Base-by-base conservation (phyloP, 2,113 vertebrate genomes). In the Phocoena phocoena region DNA sequence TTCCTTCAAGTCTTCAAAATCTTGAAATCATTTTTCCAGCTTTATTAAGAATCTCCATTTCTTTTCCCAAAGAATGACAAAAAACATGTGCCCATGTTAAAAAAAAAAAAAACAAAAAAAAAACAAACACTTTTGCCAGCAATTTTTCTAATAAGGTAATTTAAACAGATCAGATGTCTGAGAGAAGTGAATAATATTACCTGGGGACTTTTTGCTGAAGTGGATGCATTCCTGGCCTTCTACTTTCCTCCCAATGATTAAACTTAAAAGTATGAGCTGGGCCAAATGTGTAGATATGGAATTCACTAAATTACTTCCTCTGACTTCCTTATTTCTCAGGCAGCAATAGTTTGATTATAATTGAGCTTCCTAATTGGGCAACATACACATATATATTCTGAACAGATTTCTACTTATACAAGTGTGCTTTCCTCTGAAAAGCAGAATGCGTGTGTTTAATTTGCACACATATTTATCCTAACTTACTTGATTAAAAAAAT, bases 271-370 rank as follows among this genome's bases (percentile, higher is more conserved):
- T 90, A 90, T 95, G 98, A 98, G 97, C 74, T 95, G 86, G 97
- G 92, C 81, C 93, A 97, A 97, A 71, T 36, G 92, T 98, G 96
- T 83, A 62, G 97, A 97, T 90, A 77, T 98, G 71, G 71, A 97
- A 95, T 76, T 83, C 85, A 93, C 96, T 96, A 98, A 98, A 98
- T 98, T 97, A 71, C 91, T 98, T 98, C 95, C 96, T 96, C 60
- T 88, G 31, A n/a, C 62, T 77, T 91, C 96, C 85, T 97, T 65
- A 62, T 36, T 92, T 80, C 85, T 95, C 63, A 31, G 74, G 76
- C 91, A 47, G 95, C 95, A 96, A 89, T 98, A 98, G 96, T 91
- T 80, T 98, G 95, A 93, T 98, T 96, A 68, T 97, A 95, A 96
- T 82, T 96, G 96, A 74, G 93, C 83, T 94, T 96, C 94, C 58